phyloP scores from a whole-genome alignment of 2,797 vertebrate species.

The Acanthis flammea region DNA sequence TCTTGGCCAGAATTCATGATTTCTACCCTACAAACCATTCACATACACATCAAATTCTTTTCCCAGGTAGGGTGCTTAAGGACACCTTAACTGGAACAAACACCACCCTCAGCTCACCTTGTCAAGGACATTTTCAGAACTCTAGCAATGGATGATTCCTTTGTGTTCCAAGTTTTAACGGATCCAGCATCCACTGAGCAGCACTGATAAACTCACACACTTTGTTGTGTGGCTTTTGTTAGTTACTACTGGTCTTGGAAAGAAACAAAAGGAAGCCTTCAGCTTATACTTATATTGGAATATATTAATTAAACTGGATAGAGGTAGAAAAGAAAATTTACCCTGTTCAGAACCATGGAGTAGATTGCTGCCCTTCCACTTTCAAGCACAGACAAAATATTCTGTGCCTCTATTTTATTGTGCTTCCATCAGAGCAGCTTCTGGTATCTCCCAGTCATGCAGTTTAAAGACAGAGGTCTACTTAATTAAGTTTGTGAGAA shows the following conservation, averaged over 20 bases:
- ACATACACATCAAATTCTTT: neutral
- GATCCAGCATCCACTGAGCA: neutral
- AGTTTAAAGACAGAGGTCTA: neutral
- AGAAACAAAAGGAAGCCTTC: neutral
- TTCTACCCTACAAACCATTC: neutral
- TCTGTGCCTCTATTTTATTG: neutral
- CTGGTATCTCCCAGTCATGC: neutral
- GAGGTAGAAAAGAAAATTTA: neutral
- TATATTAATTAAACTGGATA: neutral
- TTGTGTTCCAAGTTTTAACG: neutral
- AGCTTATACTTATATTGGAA: neutral
- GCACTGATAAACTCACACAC: neutral
- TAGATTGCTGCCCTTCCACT: neutral
- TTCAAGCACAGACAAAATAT: neutral
- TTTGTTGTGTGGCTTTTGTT: neutral
- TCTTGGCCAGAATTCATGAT: neutral
- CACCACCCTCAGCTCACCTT: neutral
- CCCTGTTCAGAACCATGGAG: neutral
- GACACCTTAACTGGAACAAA: neutral
- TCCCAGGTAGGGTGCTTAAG: neutral
- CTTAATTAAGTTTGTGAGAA: neutral
- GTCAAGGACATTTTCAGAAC: neutral
- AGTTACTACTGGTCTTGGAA: neutral
- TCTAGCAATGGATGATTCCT: rapidly evolving
- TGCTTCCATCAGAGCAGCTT: neutral